Percentiles rank a stretch among this genome's conserved stretches.
These are phyloP conservation scores for Ceryle rudis DNA, from an alignment of 2,797 vertebrate species.

Conservation along the genomic window DNA sequence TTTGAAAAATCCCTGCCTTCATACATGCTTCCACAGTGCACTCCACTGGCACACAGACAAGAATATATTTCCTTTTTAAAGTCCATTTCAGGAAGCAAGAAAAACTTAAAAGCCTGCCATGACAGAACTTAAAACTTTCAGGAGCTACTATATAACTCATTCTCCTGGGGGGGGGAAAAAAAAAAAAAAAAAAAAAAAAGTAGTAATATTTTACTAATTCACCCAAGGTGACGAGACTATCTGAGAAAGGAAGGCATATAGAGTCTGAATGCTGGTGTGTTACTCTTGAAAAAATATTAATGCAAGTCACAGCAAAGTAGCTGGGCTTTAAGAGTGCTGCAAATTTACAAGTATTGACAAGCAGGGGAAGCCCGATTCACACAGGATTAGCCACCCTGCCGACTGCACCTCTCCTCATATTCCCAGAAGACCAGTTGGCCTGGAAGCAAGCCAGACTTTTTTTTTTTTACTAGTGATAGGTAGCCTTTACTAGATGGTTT, in stretches of 20 bases:
- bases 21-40: conserved; percentile 35
- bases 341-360: neutral
- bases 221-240: neutral
- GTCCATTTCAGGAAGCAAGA: neutral
- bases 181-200: neutral
- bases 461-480: neutral
- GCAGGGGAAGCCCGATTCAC: neutral
- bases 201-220: neutral
- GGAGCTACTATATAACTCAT: neutral
- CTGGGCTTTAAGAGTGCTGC: neutral
- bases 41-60: conserved; percentile 39
- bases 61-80: neutral
- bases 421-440: neutral
- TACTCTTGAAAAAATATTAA: neutral
- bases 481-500: neutral
- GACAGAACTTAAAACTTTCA: neutral
- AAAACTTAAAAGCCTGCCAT: neutral
- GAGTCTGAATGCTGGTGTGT: neutral
- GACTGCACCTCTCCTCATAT: neutral
- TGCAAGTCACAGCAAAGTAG: neutral
- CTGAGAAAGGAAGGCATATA: neutral
- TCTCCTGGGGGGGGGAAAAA: neutral
- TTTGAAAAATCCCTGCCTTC: neutral
- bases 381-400: neutral
- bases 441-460: neutral